Evolutionary conservation across 2,797 vertebrate species (phyloP).

Genomic region (Anolis apletophallus): DNA sequence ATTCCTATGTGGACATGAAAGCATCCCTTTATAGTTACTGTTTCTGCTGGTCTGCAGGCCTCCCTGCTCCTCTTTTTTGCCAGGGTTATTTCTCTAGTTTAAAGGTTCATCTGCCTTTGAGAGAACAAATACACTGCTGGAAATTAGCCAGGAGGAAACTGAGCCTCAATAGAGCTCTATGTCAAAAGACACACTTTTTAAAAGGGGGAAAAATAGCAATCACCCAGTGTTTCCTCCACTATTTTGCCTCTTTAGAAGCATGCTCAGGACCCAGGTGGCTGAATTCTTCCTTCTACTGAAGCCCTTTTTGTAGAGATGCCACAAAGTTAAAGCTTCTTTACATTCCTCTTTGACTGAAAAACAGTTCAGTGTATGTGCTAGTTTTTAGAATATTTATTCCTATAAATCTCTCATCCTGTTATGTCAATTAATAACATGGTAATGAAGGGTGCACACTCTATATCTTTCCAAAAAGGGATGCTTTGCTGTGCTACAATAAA

Average conservation of each 20-base stretch:
- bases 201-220: neutral
- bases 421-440: neutral
- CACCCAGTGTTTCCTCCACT: slow-evolving; percentile 21
- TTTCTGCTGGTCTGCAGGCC: neutral
- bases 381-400: neutral
- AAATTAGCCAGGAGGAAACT: slow-evolving; percentile 32
- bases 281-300: slow-evolving; percentile 30
- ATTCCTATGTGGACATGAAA: neutral
- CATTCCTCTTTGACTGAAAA: slow-evolving; percentile 6
- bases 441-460: neutral
- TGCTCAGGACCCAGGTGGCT: neutral
- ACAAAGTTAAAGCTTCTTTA: slow-evolving; percentile 29
- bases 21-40: slow-evolving; percentile 3
- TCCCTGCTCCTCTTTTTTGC: neutral
- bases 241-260: neutral
- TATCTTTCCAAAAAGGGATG: neutral
- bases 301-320: slow-evolving; percentile 8
- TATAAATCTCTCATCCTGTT: neutral
- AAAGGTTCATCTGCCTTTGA: slow-evolving; percentile 20
- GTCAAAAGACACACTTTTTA: slow-evolving; percentile 14
- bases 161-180: slow-evolving; percentile 12
- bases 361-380: neutral
- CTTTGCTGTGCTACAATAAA: neutral
- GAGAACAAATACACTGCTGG: slow-evolving; percentile 7
- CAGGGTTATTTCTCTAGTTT: slow-evolving; percentile 39